These are phyloP conservation scores for Neocrepidodera transversa DNA, from an alignment of 2,888 invertebrate genomes.

Conservation along the genomic window DNA sequence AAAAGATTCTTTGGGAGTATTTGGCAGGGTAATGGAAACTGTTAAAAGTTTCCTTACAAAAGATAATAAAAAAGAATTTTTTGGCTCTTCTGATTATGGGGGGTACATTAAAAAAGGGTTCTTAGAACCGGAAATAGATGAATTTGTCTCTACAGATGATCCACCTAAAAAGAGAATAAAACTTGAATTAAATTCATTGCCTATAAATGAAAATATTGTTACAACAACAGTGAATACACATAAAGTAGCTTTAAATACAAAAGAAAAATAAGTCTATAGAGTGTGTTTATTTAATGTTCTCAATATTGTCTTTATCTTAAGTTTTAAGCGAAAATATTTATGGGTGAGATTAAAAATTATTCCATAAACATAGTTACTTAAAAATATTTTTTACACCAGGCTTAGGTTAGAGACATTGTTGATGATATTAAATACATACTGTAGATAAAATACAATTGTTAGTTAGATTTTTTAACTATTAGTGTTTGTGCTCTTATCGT, in stretches of 20 bases:
- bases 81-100: conserved; percentile 42
- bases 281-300: neutral
- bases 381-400: too few relatives aligned
- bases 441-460: neutral
- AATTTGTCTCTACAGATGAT: conserved; percentile 41
- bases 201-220: conserved; percentile 30
- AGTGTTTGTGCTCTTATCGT: conserved; percentile 5
- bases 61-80: conserved; percentile 38
- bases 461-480: conserved; percentile 2
- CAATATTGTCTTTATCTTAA: neutral
- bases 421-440: too few relatives aligned
- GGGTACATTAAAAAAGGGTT: conserved; percentile 48
- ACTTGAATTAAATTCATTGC: conserved; percentile 21
- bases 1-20: conserved; percentile 43
- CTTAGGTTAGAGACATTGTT: too few relatives aligned
- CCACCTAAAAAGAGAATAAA: conserved; percentile 45
- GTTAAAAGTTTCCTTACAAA: conserved; percentile 44
- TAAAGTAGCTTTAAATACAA: conserved; percentile 32
- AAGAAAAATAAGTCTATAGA: conserved; percentile 31
- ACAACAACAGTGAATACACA: conserved; percentile 35
- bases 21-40: conserved; percentile 43
- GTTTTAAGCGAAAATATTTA: too few relatives aligned
- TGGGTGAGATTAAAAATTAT: too few relatives aligned
- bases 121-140: conserved; percentile 53
- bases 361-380: too few relatives aligned